These are phyloP conservation scores for Ictidomys tridecemlineatus DNA, from an alignment of 2,113 vertebrate genomes.

Conservation along the genomic window DNA sequence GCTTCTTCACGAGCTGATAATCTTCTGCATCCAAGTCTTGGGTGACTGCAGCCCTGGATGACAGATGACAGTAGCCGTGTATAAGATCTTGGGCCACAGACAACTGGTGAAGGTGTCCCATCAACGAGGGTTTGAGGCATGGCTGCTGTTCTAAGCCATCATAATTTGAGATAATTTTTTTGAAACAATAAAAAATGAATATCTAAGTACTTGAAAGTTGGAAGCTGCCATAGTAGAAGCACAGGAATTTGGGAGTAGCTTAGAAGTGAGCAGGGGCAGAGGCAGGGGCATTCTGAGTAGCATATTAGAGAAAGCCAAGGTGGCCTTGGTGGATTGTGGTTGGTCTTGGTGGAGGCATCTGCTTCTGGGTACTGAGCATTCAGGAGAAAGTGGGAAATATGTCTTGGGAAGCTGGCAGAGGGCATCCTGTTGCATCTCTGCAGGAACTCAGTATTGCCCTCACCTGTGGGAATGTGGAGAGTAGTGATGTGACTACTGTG, in stretches of 20 bases:
- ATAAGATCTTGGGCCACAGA: accelerated
- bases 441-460: background rate
- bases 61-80: accelerated
- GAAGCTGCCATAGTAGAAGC: background rate
- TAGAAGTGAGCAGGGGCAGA: background rate
- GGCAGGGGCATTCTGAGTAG: background rate
- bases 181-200: background rate
- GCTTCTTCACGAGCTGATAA: accelerated
- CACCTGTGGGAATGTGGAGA: too few species aligned
- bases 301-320: background rate
- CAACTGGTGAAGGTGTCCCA: background rate
- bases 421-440: background rate
- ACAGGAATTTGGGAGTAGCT: too few species aligned
- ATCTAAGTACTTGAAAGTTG: too few species aligned
- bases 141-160: background rate
- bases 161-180: background rate
- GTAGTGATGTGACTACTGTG: background rate
- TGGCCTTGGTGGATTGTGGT: accelerated
- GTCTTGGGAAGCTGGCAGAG: background rate
- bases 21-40: too few species aligned
- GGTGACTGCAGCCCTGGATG: background rate
- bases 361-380: background rate
- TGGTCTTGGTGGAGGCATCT: background rate
- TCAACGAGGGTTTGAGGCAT: background rate
- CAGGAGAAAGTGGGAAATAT: background rate